Evolutionary conservation across 2,797 vertebrate species (phyloP).

Genomic region (Smutsia gigantea): DNA sequence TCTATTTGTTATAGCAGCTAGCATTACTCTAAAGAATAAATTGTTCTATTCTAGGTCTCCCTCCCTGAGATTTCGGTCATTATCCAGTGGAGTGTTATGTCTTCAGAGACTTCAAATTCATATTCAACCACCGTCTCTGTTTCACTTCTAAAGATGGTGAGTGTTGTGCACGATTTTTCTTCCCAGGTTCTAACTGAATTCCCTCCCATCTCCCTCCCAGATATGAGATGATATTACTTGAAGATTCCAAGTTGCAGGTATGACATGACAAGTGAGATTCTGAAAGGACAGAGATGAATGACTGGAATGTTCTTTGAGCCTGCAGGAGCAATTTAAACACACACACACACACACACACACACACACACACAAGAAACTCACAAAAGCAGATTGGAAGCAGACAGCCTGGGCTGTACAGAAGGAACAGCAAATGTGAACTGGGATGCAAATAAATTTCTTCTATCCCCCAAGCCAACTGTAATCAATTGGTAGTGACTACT

Average conservation of each 20-base stretch:
- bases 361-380: background rate
- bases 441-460: background rate
- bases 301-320: background rate
- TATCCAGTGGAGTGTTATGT: background rate
- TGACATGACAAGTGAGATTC: background rate
- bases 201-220: background rate
- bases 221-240: background rate
- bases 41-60: background rate
- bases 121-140: background rate
- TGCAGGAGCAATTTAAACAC: background rate
- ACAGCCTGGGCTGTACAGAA: background rate
- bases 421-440: background rate
- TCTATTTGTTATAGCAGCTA: background rate
- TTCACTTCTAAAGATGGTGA: background rate
- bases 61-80: background rate
- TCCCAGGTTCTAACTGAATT: background rate
- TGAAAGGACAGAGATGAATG: background rate
- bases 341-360: background rate
- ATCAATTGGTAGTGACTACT: background rate
- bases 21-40: background rate
- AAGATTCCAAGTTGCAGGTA: background rate
- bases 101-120: background rate
- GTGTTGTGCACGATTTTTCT: background rate
- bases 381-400: background rate
- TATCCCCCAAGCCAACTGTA: background rate